These are phyloP conservation scores for Meloidogyne floridensis DNA, from an alignment of 1,140 invertebrate species.

Conservation along the genomic window DNA sequence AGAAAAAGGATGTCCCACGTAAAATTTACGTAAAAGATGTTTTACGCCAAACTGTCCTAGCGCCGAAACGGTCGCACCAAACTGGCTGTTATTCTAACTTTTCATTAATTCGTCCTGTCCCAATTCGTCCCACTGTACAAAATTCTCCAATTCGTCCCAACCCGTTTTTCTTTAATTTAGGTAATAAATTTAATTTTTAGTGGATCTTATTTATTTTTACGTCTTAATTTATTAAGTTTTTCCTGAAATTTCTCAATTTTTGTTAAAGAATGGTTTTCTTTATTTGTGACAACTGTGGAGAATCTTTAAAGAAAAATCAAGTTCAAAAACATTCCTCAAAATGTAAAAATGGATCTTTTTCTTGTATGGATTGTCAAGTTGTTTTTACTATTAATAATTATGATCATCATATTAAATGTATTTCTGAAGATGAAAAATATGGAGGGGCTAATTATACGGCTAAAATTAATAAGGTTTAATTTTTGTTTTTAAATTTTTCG, in stretches of 20 bases:
- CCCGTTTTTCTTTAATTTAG: too few relatives aligned
- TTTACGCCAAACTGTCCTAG: too few relatives aligned
- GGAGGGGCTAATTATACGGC: conserved; percentile 79
- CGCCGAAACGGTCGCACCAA: too few relatives aligned
- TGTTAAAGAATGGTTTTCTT: conserved; percentile 81
- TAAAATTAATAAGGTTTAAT: conserved; percentile 69
- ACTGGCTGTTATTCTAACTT: too few relatives aligned
- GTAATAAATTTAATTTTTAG: too few relatives aligned
- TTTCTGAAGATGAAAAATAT: conserved; percentile 86
- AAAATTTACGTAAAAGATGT: too few relatives aligned
- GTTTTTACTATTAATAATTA: conserved; percentile 77
- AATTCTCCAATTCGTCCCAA: too few relatives aligned
- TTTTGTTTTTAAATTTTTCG: not conserved
- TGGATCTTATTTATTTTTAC: too few relatives aligned
- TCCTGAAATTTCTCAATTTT: not conserved
- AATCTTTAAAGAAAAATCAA: conserved; percentile 83
- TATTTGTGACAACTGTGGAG: conserved; percentile 84
- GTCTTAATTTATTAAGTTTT: too few relatives aligned
- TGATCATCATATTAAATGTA: conserved; percentile 82
- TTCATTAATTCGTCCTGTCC: too few relatives aligned
- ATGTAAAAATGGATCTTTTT: conserved; percentile 68
- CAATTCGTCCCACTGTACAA: too few relatives aligned
- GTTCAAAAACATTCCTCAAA: conserved; percentile 81
- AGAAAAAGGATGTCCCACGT: too few relatives aligned
- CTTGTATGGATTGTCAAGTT: conserved; percentile 86